Base-by-base conservation (phyloP, 53 echinoderm and acorn worm species). In the Patiria pectinifera region DNA sequence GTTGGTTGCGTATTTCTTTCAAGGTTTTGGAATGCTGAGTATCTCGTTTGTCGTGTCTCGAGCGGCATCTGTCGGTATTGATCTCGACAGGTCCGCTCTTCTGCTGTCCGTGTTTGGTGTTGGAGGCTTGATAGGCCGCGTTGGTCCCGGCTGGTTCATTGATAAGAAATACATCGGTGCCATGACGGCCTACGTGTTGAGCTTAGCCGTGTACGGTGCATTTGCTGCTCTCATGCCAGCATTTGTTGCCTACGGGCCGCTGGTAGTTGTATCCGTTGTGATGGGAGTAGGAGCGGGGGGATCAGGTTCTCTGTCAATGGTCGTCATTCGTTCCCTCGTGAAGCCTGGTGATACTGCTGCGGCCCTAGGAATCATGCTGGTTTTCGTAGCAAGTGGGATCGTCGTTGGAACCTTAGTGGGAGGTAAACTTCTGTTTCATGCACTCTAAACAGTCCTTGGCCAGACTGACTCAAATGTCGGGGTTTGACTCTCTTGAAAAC, bases 121-220 rank as follows among this genome's bases (percentile, higher is more conserved):
- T 6, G 74, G 74, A 6, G 76, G 87, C 24, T 35, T 75, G 7
- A 15, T 76, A 6, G 76, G 74, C 43, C 58, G 87, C 49, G 16
- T 87, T 14, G 26, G 15, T 5, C 48, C 26, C 16, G 87, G 87
- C 2, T 87, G 87, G 87, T 74, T 87, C 58, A 87, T 87, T 15
- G 87, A 87, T 49, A 76, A 76, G 49, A 75, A 87, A 48, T 76
- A 76, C 87, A 76, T 87, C 76, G 24, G 60, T 13, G 87, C 21
- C 8, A 59, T 74, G 23, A 76, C 49, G 74, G 53, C 75, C 49
- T 87, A 87, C 87, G 25, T 11, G 0, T 11, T 75, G 49, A 12
- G 69, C 22, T 21, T 87, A 53, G 49, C 75, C 26, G 13, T 58
- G 60, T 43, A 19, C 23, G 21, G 75, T 58, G 19, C 25, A 21